Conservation (phyloP, 2,113 vertebrate genomes). For the Numida meleagris region DNA sequence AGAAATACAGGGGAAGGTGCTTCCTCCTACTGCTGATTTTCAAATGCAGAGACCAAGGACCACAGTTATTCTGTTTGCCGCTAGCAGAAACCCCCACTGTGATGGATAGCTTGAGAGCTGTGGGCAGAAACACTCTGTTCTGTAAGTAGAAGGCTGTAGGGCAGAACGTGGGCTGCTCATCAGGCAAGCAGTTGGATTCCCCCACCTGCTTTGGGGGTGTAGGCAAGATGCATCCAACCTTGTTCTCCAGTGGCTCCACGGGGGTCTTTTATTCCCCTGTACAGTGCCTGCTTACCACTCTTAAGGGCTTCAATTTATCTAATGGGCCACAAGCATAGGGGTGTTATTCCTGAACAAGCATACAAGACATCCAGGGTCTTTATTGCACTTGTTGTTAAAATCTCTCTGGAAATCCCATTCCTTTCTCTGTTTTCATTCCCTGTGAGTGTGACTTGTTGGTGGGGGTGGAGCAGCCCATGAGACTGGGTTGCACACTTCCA, state of each 20-base stretch:
- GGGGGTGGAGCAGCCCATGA: too few species aligned
- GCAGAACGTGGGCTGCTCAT: neutral
- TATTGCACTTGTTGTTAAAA: neutral
- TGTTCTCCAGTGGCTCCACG: neutral
- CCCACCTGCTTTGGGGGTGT: too few species aligned
- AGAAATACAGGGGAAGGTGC: neutral
- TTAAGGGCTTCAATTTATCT: neutral
- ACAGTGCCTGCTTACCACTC: neutral
- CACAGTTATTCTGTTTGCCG: neutral
- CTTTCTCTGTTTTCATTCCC: neutral
- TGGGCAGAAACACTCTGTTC: neutral
- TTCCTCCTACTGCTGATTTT: neutral
- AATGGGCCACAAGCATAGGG: neutral
- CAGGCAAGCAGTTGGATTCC: too few species aligned
- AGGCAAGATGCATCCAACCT: neutral
- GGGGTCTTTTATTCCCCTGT: neutral
- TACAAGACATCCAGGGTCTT: neutral
- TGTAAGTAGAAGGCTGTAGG: neutral
- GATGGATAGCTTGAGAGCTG: neutral
- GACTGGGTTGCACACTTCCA: neutral
- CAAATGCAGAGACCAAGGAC: neutral
- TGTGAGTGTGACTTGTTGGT: neutral
- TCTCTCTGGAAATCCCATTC: neutral
- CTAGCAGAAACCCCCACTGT: neutral
- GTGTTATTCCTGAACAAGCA: neutral